phyloP scores from a whole-genome alignment of 2,888 invertebrate genomes.

The Agrochola lychnidis region DNA sequence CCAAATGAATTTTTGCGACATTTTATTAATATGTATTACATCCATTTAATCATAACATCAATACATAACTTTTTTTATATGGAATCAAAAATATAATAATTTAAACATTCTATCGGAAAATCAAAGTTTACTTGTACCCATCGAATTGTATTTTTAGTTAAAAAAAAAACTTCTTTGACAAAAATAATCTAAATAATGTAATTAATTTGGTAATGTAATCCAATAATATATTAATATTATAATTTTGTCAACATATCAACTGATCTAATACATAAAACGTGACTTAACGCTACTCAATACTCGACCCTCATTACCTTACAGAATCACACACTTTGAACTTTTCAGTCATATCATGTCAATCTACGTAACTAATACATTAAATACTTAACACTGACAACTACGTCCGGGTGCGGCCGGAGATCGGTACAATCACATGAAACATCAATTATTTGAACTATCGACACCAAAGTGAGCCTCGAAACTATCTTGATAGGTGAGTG shows the following conservation, averaged over 20 bases:
- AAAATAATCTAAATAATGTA: slow-evolving; percentile 42
- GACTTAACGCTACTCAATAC: slow-evolving; percentile 73
- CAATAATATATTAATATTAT: slow-evolving; percentile 42
- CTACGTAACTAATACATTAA: slow-evolving; percentile 67
- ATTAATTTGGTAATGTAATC: slow-evolving; percentile 46
- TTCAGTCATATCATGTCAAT: slow-evolving; percentile 76
- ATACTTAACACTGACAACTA: slow-evolving; percentile 57
- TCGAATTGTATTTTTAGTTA: slow-evolving; percentile 57
- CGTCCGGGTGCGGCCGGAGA: slow-evolving; percentile 44
- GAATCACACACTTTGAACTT: slow-evolving; percentile 82
- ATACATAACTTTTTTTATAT: slow-evolving; percentile 65
- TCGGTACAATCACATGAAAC: slow-evolving; percentile 64
- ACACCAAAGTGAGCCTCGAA: slow-evolving; percentile 37
- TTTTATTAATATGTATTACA: slow-evolving; percentile 69
- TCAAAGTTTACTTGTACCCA: slow-evolving; percentile 66
- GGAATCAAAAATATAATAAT: slow-evolving; percentile 70
- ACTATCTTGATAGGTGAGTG: slow-evolving; percentile 14
- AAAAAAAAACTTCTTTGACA: slow-evolving; percentile 17
- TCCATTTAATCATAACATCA: slow-evolving; percentile 68
- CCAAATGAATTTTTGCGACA: slow-evolving; percentile 47
- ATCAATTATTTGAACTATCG: slow-evolving; percentile 69
- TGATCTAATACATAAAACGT: slow-evolving; percentile 62
- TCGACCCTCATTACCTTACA: slow-evolving; percentile 64
- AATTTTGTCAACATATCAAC: slow-evolving; percentile 52
- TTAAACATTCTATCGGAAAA: slow-evolving; percentile 53